Conservation (phyloP, 2,888 invertebrate genomes). For the Allacma fusca region DNA sequence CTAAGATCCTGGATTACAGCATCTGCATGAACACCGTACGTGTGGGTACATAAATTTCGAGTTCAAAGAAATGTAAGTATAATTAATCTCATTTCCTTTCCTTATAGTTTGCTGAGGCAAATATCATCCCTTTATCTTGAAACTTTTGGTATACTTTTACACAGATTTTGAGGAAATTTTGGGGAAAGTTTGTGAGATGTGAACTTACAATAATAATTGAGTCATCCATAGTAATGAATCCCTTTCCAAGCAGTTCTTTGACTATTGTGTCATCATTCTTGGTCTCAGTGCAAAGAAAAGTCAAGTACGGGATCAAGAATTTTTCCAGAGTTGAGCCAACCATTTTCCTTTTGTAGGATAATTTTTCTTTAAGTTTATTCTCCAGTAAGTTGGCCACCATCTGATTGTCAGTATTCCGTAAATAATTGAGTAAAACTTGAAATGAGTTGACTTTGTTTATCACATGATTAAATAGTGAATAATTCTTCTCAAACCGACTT, state of each 20-base stretch:
- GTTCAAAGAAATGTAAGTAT: too few relatives aligned
- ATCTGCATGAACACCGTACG: too few relatives aligned
- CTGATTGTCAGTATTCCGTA: neutral
- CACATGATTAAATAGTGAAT: neutral
- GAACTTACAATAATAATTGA: slow-evolving; percentile 19
- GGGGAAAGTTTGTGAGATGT: too few relatives aligned
- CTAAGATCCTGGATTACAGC: too few relatives aligned
- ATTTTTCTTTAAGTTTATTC: slow-evolving; percentile 22
- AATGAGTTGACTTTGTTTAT: slow-evolving; percentile 2
- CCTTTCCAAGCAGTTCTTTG: neutral
- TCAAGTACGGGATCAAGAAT: slow-evolving; percentile 18
- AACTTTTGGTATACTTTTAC: too few relatives aligned
- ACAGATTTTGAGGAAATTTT: too few relatives aligned
- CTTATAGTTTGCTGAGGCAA: too few relatives aligned
- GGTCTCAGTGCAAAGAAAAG: neutral
- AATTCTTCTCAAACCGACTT: slow-evolving; percentile 19
- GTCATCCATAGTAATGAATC: slow-evolving; percentile 16
- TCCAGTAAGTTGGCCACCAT: slow-evolving; percentile 20
- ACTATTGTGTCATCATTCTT: neutral
- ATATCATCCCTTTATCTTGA: too few relatives aligned
- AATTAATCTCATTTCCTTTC: too few relatives aligned
- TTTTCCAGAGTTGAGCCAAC: neutral
- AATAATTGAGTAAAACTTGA: neutral
- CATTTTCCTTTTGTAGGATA: slow-evolving; percentile 14
- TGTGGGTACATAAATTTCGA: too few relatives aligned